A percentile compares a stretch with the other conserved stretches of the same genome.
These are phyloP conservation scores for Steromphala cineraria DNA, from an alignment of 2,888 invertebrate species.

Conservation along the genomic window DNA sequence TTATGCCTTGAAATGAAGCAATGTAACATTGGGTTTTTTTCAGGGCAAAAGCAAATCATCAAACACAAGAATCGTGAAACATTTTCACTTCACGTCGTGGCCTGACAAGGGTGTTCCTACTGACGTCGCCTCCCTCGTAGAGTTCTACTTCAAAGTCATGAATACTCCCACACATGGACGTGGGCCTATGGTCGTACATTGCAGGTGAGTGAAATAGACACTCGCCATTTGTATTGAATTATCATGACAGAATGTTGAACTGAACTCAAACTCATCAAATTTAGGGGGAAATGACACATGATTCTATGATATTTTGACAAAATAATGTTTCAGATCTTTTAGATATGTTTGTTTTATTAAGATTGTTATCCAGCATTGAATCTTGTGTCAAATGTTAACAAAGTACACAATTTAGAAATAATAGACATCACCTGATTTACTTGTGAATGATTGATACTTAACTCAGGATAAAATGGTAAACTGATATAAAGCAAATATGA, in stretches of 20 bases:
- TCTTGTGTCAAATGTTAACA: background rate
- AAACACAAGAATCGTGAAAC: constrained; percentile 40
- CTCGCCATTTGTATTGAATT: too few species aligned
- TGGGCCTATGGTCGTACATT: constrained; percentile 46
- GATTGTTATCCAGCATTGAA: background rate
- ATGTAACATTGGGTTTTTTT: too few species aligned
- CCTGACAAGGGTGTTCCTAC: constrained; percentile 65
- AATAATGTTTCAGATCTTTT: background rate
- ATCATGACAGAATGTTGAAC: too few species aligned
- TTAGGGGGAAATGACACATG: too few species aligned
- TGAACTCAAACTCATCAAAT: too few species aligned
- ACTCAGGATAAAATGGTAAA: too few species aligned
- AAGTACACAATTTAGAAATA: too few species aligned
- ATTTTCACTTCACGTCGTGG: constrained; percentile 70
- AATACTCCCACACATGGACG: constrained; percentile 31
- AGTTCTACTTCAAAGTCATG: constrained; percentile 57
- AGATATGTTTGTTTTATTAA: background rate
- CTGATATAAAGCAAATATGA: too few species aligned
- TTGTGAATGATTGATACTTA: too few species aligned
- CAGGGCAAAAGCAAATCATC: background rate
- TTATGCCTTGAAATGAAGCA: too few species aligned
- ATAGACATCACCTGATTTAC: too few species aligned
- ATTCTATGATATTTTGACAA: too few species aligned
- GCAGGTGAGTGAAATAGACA: constrained; percentile 42
- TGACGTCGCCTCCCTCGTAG: constrained; percentile 58